Base-by-base conservation (phyloP, 2,113 vertebrate species). In the Marmota monax region DNA sequence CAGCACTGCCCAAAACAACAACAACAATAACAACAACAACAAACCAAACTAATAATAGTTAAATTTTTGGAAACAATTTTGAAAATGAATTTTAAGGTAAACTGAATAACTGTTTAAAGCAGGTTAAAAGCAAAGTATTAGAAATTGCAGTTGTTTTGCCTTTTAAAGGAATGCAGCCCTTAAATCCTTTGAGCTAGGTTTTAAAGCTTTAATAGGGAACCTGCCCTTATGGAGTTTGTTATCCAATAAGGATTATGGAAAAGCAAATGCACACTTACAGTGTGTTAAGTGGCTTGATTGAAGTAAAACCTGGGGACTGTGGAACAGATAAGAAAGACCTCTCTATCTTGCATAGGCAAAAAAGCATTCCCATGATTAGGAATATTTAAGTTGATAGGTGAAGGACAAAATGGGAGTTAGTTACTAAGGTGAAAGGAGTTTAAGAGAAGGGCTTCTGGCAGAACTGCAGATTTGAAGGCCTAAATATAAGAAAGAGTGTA, bases 321-420 rank as follows among this genome's bases (percentile, higher is more conserved):
- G 32, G 20, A 70, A 8, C 39, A 53, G 27, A 51, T 88, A 34
- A 91, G 67, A 86, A 61, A 61, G 22, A 61, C 58, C 58, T 82
- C 67, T 74, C 61, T 27, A 18, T 70, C 20, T 72, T 89, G 16
- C 61, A 29, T 53, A 27, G 29, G 23, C 29, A 82, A 76, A 39
- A 51, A 89, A 42, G 0, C n/a, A n/a, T 96, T 93, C 42, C 58
- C 5, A 53, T 61, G 18, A 18, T 53, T 22, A n/a, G 51, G n/a
- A 84, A 39, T 78, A 42, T 89, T 88, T 65, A 92, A 69, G 32
- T 51, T 61, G 84, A 86, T 65, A 73, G 73, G 29, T 73, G 16
- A 92, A 83, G 61, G 78, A 72, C 51, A 89, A 82, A 80, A 20
- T 82, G n/a, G 67, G 5, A 92, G 92, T 69, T 92, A 67, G 92